Evolutionary conservation across 2,797 vertebrate genomes (phyloP).

Genomic region (Mycteria americana): DNA sequence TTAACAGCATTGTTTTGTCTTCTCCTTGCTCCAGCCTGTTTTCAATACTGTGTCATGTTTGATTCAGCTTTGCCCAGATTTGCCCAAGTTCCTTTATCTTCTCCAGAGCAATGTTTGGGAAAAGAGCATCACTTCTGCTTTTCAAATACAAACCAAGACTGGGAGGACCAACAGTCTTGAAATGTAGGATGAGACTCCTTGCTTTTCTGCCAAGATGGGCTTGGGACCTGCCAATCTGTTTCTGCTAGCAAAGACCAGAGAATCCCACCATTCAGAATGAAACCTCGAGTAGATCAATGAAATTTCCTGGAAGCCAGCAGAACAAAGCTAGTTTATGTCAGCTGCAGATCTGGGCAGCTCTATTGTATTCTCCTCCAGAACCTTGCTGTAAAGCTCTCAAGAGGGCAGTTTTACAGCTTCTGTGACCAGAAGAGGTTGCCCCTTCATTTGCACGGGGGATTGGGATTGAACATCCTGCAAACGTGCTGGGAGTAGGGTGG

Average conservation of each 20-base stretch:
- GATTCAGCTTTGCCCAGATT: background rate
- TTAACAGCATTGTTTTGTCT: background rate
- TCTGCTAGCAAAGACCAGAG: background rate
- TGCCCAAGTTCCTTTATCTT: background rate
- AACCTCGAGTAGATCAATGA: fast-evolving
- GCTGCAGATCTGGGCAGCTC: background rate
- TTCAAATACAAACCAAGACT: background rate
- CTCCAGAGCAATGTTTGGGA: background rate
- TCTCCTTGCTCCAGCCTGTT: background rate
- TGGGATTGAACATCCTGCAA: background rate
- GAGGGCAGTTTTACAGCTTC: background rate
- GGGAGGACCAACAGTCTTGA: background rate
- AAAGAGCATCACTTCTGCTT: background rate
- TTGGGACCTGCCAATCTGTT: background rate
- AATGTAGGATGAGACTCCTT: background rate
- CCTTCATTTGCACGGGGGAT: background rate
- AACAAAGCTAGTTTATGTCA: background rate
- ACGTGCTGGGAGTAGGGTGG: background rate
- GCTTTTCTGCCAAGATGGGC: background rate
- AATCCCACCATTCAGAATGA: background rate
- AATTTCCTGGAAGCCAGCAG: background rate
- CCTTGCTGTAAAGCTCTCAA: background rate
- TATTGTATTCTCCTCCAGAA: background rate
- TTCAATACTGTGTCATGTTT: background rate
- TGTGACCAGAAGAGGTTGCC: background rate